Percentiles rank a stretch among this genome's conserved stretches.
Conservation (phyloP, 2,113 vertebrate genomes). For the Boulengeromyrus knoepffleri region DNA sequence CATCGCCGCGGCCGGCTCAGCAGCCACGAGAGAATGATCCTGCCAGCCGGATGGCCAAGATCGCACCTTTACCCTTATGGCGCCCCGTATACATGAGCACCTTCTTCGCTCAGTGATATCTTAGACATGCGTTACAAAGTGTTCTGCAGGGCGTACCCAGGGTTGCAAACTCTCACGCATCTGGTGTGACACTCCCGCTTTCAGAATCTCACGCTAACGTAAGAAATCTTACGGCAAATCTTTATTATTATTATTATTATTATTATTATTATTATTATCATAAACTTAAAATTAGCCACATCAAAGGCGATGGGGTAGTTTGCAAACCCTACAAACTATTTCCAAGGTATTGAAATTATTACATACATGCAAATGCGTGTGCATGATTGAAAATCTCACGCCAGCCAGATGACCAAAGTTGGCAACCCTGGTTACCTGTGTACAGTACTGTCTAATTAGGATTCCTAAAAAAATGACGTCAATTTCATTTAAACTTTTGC, state of each 20-base stretch:
- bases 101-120: neutral
- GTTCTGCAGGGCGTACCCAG: neutral
- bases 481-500: neutral
- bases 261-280: neutral
- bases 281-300: neutral
- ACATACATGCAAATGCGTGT: neutral
- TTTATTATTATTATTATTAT: no score
- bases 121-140: neutral
- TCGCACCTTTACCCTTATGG: neutral
- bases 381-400: neutral
- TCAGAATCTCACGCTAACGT: no score
- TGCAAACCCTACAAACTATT: neutral
- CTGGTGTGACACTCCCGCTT: no score
- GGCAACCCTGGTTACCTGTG: neutral
- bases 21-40: neutral
- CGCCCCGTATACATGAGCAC: neutral
- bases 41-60: neutral
- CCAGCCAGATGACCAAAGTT: neutral
- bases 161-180: neutral
- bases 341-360: neutral
- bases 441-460: neutral
- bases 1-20: neutral
- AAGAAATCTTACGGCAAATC: no score
- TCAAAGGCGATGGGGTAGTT: neutral
- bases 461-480: neutral